These are phyloP conservation scores for Potorous gilbertii DNA, from an alignment of 2,797 vertebrate species.

Conservation along the genomic window DNA sequence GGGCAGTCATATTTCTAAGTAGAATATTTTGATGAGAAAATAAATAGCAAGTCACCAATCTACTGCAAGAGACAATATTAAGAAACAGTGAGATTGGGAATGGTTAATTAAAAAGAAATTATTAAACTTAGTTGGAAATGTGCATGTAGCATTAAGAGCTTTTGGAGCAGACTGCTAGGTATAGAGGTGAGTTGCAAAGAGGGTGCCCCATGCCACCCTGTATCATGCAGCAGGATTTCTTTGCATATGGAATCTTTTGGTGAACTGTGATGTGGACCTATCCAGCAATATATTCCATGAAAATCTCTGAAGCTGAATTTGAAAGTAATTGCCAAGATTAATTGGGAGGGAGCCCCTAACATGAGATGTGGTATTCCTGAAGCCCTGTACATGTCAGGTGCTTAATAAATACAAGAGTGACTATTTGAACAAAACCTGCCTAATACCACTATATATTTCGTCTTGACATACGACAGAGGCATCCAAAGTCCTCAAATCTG, in stretches of 20 bases:
- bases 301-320: neutral
- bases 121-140: constrained; percentile 67
- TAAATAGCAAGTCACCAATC: neutral
- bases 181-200: constrained; percentile 62
- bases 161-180: constrained; percentile 69
- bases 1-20: neutral
- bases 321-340: neutral
- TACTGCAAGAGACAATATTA: constrained; percentile 39
- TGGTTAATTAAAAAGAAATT: constrained; percentile 63
- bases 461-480: neutral
- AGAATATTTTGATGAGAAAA: constrained; percentile 18
- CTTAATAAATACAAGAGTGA: neutral
- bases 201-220: neutral
- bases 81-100: constrained; percentile 51
- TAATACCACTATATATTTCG: neutral
- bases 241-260: neutral
- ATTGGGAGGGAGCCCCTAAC: neutral
- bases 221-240: neutral
- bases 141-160: constrained; percentile 71
- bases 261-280: neutral
- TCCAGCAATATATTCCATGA: neutral
- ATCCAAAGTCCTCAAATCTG: neutral
- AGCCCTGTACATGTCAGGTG: neutral
- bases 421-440: neutral
- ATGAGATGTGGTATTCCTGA: neutral